Base-by-base conservation (phyloP, 2,888 invertebrate genomes). In the Hemithea aestivaria region DNA sequence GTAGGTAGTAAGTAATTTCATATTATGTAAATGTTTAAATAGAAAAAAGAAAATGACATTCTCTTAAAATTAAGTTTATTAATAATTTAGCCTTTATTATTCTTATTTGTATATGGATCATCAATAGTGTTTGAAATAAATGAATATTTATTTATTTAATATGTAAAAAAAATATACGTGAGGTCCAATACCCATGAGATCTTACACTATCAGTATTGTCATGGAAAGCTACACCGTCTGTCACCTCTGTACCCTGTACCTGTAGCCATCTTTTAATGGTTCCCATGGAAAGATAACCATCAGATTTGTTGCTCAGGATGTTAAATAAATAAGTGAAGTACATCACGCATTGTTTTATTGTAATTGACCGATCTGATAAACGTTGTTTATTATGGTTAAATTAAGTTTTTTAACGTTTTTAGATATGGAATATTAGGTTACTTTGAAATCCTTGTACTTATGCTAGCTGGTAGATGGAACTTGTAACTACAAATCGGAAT, bases 201-300 rank as follows among this genome's bases (percentile, higher is more conserved):
- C n/a, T n/a, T n/a, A n/a, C n/a, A n/a, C n/a, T n/a, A 56, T 58
- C 60, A 56, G 71, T 63, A 76, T 80, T 78, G 75, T 80, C 74
- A 69, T 71, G 60, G 66, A 60, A 66, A 76, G 68, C 64, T 68
- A 66, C 67, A 65, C 63, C 65, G 58, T 62, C 63, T 66, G 58
- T 62, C 60, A 56, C 64, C 56, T 66, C 63, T 70, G 60, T 79
- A 79, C 79, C 81, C 63, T 70, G 60, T 79, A 79, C 79, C 81
- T 82, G 79, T 72, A 71, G 56, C 63, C 60, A 59, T 66, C 53
- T 62, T 69, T 68, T 71, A 69, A 69, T 68, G 60, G 63, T 58
- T 73, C 72, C 70, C 73, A 79, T 70, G 59, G 49, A 35, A 35
- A 58, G 71, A 74, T 74, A 70, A 60, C 52, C 49, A 73, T 73